These are phyloP conservation scores for Rhyzopertha dominica DNA, from an alignment of 1,140 invertebrate genomes.

Conservation along the genomic window DNA sequence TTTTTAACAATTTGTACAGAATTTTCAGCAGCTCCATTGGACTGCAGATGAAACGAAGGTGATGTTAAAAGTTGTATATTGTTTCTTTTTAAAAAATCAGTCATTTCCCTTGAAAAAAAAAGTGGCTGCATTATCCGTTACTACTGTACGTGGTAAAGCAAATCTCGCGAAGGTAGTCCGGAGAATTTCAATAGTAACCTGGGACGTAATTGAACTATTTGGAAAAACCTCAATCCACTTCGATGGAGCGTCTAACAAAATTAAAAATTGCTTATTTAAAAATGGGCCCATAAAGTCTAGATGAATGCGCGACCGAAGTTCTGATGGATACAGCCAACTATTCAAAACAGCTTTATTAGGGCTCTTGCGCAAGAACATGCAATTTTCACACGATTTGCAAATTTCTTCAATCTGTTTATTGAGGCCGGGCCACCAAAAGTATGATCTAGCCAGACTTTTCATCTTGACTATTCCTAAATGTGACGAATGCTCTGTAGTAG, in stretches of 20 bases:
- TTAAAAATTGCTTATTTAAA: conserved; percentile 12
- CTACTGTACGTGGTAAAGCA: conserved; percentile 35
- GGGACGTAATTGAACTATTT: conserved; percentile 3
- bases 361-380: conserved; percentile 5
- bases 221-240: conserved; percentile 15
- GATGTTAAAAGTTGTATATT: conserved; percentile 34
- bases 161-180: conserved; percentile 21
- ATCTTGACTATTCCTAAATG: conserved; percentile 16
- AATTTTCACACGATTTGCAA: conserved; percentile 8
- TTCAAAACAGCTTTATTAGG: conserved; percentile 8
- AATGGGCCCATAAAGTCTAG: conserved; percentile 14
- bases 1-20: conserved; percentile 44
- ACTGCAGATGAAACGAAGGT: conserved; percentile 37
- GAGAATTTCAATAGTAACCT: conserved; percentile 4
- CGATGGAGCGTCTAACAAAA: conserved; percentile 12
- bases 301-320: conserved; percentile 9
- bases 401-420: conserved; percentile 13
- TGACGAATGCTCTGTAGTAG: conserved; percentile 7
- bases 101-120: conserved; percentile 33
- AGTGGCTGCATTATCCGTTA: conserved; percentile 38
- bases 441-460: conserved; percentile 14
- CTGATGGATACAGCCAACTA: conserved; percentile 7
- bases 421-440: conserved; percentile 12
- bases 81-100: conserved; percentile 33
- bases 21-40: conserved; percentile 44